Base-by-base conservation (phyloP, 2,797 vertebrate genomes). In the Smutsia temminckii region DNA sequence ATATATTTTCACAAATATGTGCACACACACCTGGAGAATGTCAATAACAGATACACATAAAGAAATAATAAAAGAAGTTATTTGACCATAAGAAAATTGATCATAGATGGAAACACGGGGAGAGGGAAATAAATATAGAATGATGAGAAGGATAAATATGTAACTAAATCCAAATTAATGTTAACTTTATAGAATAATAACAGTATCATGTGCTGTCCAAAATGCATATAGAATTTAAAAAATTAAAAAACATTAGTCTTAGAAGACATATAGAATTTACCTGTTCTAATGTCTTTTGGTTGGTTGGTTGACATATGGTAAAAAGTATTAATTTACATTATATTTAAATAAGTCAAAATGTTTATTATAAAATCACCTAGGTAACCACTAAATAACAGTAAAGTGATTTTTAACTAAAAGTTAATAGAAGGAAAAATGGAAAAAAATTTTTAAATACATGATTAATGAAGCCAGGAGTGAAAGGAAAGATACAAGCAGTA, bases 151-250 rank as follows among this genome's bases (percentile, higher is more conserved):
- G 5, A 13, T 53, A 81, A 86, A 53, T 77, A 57, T 37, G 7
- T 77, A 66, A 72, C 18, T 77, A 80, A 92, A 69, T 42, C 37
- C 18, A 93, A 92, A 71, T 63, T 18, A 85, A 80, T 81, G 7
- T 59, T 71, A n/a, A 25, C 23, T 75, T 74, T 85, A 89, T 37
- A 92, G 61, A 89, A 29, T 85, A 72, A 32, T 74, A 55, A 85
- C 46, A 72, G 63, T 79, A 79, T 71, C 69, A 71, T 8, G 2
- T 53, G 34, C 42, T 37, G 5, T 53, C 71, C 71, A 84, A 89
- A 80, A 66, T 71, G 16, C n/a, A 78, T 87, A 18, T n/a, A 72
- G 42, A 94, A 88, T 77, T 59, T n/a, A 83, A 93, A 94, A 71
- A 83, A 77, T 14, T 25, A 72, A 74, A 69, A 63, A 57, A 23